These are phyloP conservation scores for Eolophus roseicapilla DNA, from an alignment of 2,113 vertebrate genomes.

Conservation along the genomic window DNA sequence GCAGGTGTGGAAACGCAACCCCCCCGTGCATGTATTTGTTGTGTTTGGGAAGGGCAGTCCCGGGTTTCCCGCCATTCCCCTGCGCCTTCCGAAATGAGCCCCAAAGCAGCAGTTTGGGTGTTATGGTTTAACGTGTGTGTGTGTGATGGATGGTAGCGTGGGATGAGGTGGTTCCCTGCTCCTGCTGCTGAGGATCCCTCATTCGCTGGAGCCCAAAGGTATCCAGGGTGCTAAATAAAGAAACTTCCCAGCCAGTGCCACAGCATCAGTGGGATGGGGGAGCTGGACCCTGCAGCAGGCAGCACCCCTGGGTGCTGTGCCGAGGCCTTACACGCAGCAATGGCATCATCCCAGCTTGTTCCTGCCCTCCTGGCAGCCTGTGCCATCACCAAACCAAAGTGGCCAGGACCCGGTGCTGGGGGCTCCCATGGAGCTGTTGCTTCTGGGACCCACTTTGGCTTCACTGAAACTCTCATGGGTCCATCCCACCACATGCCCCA, in stretches of 20 bases:
- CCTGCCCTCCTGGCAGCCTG: rapidly evolving
- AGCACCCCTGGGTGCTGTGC: neutral
- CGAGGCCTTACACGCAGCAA: rapidly evolving
- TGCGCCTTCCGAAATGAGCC: neutral
- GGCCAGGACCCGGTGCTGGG: neutral
- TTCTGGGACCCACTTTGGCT: rapidly evolving
- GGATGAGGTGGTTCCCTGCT: neutral
- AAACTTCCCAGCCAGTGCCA: rapidly evolving
- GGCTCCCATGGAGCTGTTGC: rapidly evolving
- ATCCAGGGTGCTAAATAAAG: neutral
- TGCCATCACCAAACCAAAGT: neutral
- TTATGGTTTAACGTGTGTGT: rapidly evolving
- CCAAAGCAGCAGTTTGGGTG: neutral
- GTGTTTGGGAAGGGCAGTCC: neutral
- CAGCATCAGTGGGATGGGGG: rapidly evolving
- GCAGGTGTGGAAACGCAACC: neutral
- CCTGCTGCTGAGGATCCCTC: neutral
- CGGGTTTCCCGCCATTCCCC: neutral
- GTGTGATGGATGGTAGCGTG: rapidly evolving
- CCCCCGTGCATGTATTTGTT: rapidly evolving
- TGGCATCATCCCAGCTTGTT: rapidly evolving
- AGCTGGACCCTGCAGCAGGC: rapidly evolving
- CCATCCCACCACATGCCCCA: rapidly evolving
- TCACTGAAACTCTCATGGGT: neutral
- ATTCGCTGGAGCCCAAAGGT: neutral